A percentile compares a stretch with the other conserved stretches of the same genome.
These are phyloP conservation scores for Gymnothorax javanicus DNA, from an alignment of 2,797 vertebrate genomes.

Conservation along the genomic window DNA sequence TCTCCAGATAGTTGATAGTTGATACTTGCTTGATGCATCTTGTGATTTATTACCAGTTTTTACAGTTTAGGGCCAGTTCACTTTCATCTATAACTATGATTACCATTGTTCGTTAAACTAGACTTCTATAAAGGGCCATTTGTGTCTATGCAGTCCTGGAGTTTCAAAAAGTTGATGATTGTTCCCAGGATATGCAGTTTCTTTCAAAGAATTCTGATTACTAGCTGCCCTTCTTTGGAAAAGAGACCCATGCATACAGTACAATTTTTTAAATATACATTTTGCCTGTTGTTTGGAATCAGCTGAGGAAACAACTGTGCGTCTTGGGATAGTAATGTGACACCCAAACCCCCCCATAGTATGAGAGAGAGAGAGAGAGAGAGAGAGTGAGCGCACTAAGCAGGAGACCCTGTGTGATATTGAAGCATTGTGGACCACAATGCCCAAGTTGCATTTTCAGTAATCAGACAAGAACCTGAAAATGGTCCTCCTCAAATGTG, in stretches of 20 bases:
- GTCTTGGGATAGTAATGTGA: neutral
- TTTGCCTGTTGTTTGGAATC: slow-evolving; percentile 43
- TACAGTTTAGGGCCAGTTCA: neutral
- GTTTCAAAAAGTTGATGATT: neutral
- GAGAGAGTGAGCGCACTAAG: neutral
- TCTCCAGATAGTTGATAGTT: neutral
- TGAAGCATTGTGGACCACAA: neutral
- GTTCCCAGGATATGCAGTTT: neutral
- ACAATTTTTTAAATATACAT: neutral
- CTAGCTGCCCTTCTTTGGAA: neutral
- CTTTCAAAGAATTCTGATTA: neutral
- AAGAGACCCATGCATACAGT: neutral
- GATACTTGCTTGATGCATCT: neutral
- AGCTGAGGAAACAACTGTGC: slow-evolving; percentile 36
- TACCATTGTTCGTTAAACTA: neutral
- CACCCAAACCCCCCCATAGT: neutral
- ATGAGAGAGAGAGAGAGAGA: neutral
- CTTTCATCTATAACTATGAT: slow-evolving; percentile 9
- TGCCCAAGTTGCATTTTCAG: neutral
- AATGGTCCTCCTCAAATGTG: neutral
- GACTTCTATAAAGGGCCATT: neutral
- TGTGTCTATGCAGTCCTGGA: neutral
- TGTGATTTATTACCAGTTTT: neutral
- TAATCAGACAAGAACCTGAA: neutral
- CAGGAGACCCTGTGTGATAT: neutral